Base-by-base conservation (phyloP, 2,888 invertebrate genomes). In the Drosophila anomalata region DNA sequence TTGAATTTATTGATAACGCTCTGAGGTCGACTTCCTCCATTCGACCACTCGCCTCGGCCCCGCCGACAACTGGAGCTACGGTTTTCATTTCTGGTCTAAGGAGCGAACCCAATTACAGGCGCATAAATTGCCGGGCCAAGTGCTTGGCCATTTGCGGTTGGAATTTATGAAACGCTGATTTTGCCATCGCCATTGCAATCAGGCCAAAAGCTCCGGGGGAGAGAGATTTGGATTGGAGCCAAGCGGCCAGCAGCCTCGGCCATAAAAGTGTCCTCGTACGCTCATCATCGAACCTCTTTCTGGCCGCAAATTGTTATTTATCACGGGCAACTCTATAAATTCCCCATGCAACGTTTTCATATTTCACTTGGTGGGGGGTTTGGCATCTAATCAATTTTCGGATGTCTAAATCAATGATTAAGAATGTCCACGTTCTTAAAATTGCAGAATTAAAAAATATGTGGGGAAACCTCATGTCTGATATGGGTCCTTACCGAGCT, bases 1-100 rank as follows among this genome's bases (percentile, higher is more conserved):
- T 89, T 90, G 87, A 90, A 90, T 90, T 90, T 90, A 90, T 90
- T 90, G 90, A 90, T 90, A 90, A 90, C 79, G 79, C 71, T 73
- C 61, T 87, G 90, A 89, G 84, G 78, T 89, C 81, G 75, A 56
- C 68, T 44, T 41, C 24, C 24, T 22, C 11, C 11, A 17, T 22
- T 39, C 47, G 20, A 41, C n/a, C 31, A 29, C 29, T 29, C 44
- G 53, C 17, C 47, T 31, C 12, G 17, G 33, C 29, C 36, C 51
- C 46, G 31, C 17, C 24, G 12, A 12, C 73, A 36, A 41, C 39
- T 52, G 29, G 31, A 31, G 48, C 62, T 31, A 63, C 78, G 12
- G 22, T 62, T 75, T 69, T 36, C 50, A 33, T 36, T 68, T 57
- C 52, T 50, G 55, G 42, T 60, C 71, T 72, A 63, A 57, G 73